Base-by-base conservation (phyloP, 2,888 invertebrate genomes). In the Sipha maydis region DNA sequence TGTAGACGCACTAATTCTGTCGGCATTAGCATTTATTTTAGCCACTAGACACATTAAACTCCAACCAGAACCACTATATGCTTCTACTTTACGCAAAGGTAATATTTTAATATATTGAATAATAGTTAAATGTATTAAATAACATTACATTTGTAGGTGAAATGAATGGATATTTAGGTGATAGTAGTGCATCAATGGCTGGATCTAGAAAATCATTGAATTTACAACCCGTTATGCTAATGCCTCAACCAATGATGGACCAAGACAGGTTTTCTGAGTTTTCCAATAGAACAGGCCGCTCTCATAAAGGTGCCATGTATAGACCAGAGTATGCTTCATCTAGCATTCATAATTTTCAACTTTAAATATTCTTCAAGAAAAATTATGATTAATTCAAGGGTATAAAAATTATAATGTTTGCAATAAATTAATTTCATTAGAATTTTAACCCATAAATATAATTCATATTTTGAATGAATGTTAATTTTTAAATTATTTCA, bases 1-100 rank as follows among this genome's bases (percentile, higher is more conserved):
- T 88, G 92, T 96, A 90, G 98, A 98, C 92, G 97, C 97, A 85
- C 93, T 95, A 84, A 97, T 97, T 89, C 93, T 98, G 90, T 95
- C 98, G 0, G 95, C 96, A 0, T 93, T 99, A 89, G 98, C 98
- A 25, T 98, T 99, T 92, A 97, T 98, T 91, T 93, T 99, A 90
- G 98, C 98, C 61, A 96, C 97, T 11, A 93, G 97, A 89, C 98
- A 98, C 92, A 96, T 97, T 31, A 94, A 96, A 89, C 93, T 97
- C 82, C 96, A 96, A 91, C 95, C 97, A 0, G 97, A 97, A 92
- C 95, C 95, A 19, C 94, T 94, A 95, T 92, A 95, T 94, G 0
- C 93, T 93, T 89, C 95, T n/a, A 88, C 93, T 21, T 91, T 94
- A 71, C 95, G 94, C 91, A 95, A 95, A 93, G 95, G 95, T 94